phyloP scores from a whole-genome alignment of 2,113 vertebrate species.

The Anolis carolinensis region DNA sequence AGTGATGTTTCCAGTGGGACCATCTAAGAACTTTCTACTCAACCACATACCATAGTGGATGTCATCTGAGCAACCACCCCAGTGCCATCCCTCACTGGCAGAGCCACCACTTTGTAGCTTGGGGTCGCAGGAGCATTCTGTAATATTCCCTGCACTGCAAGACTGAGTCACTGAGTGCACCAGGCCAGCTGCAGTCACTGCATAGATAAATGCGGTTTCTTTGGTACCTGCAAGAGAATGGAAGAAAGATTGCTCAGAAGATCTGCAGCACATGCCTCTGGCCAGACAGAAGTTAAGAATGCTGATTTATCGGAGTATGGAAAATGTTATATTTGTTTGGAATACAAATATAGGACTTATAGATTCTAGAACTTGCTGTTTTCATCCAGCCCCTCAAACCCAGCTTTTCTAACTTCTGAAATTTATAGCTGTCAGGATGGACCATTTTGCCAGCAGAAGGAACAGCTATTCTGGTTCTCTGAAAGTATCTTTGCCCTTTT shows the following conservation, averaged over 20 bases:
- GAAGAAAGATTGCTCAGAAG: rapidly evolving
- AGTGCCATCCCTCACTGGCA: constrained; percentile 87
- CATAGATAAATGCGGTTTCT: constrained; percentile 91
- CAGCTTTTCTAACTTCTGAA: background rate
- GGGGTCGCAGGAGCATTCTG: constrained; percentile 90
- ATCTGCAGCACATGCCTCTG: rapidly evolving
- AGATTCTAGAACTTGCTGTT: too few relatives aligned
- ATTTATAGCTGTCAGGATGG: background rate
- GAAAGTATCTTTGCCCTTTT: background rate
- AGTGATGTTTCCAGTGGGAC: constrained; percentile 69
- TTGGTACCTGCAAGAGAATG: constrained; percentile 86
- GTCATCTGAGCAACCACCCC: constrained; percentile 96
- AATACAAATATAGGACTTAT: too few relatives aligned
- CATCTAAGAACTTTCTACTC: constrained; percentile 92
- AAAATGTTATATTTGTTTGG: too few relatives aligned
- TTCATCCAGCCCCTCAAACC: background rate
- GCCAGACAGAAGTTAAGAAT: background rate
- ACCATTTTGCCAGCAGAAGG: background rate
- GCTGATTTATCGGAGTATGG: too few relatives aligned
- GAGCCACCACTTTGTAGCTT: constrained; percentile 79
- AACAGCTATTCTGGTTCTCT: background rate
- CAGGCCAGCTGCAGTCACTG: constrained; percentile 89
- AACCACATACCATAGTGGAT: constrained; percentile 90
- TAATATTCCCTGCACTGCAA: constrained; percentile 92
- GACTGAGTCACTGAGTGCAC: constrained; percentile 90